phyloP scores from a whole-genome alignment of 2,888 invertebrate genomes.

The Oligia fasciuncula region DNA sequence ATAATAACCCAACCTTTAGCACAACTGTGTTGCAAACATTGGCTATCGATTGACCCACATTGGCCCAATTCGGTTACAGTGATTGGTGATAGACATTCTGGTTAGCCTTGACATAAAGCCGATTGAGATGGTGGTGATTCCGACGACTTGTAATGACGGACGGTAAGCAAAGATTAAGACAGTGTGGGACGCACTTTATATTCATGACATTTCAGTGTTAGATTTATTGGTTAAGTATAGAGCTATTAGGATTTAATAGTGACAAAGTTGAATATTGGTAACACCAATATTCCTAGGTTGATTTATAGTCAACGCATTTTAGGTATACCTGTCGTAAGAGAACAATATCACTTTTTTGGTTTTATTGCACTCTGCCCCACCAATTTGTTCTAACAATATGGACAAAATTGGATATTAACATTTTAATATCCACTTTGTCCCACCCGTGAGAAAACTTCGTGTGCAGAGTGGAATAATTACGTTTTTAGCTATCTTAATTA shows the following conservation, averaged over 20 bases:
- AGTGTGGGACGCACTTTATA: conserved; percentile 42
- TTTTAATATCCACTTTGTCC: too few relatives aligned
- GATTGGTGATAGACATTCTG: conserved; percentile 48
- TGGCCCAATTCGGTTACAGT: conserved; percentile 47
- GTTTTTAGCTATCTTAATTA: background rate
- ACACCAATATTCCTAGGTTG: background rate
- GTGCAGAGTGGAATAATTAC: too few relatives aligned
- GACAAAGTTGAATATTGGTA: conserved; percentile 11
- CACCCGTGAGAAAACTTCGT: too few relatives aligned
- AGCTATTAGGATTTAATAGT: conserved; percentile 1
- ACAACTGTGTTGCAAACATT: conserved; percentile 37
- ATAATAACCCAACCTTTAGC: conserved; percentile 21
- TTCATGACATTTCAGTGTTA: conserved; percentile 30
- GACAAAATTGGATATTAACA: background rate
- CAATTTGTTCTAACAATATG: background rate
- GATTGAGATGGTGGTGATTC: conserved; percentile 30
- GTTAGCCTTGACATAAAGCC: conserved; percentile 62
- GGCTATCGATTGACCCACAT: conserved; percentile 48
- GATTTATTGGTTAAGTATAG: conserved; percentile 26
- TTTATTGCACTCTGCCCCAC: background rate
- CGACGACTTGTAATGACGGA: conserved; percentile 46
- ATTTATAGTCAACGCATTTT: background rate
- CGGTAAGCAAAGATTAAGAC: conserved; percentile 40
- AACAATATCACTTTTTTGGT: background rate
- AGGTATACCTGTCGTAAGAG: too few relatives aligned